These are phyloP conservation scores for Amphimallon solstitiale DNA, from an alignment of 2,888 invertebrate genomes.

Conservation along the genomic window DNA sequence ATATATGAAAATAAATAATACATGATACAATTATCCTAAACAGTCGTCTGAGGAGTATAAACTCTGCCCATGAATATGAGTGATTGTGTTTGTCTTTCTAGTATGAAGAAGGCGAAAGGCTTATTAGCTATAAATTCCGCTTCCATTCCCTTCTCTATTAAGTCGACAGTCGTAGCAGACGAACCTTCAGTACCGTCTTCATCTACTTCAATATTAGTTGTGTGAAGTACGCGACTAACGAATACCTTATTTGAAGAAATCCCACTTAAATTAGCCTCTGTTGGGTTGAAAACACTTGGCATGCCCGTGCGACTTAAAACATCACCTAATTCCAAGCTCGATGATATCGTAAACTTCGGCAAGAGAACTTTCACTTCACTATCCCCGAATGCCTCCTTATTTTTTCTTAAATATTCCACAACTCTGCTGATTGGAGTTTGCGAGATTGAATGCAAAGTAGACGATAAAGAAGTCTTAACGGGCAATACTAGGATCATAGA, in stretches of 20 bases:
- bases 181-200: conserved; percentile 79
- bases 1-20: too few relatives aligned
- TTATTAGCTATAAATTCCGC: conserved; percentile 72
- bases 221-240: conserved; percentile 74
- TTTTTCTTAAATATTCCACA: background rate
- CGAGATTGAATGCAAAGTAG: background rate
- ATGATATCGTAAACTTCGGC: background rate
- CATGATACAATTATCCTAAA: too few relatives aligned
- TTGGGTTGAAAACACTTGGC: conserved; percentile 70
- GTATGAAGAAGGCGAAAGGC: conserved; percentile 75
- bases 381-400: background rate
- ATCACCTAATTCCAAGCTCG: conserved; percentile 65
- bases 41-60: too few relatives aligned
- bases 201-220: conserved; percentile 78
- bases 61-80: conserved; percentile 71
- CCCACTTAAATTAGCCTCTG: conserved; percentile 67
- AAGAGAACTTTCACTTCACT: background rate
- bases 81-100: conserved; percentile 72
- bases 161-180: conserved; percentile 66
- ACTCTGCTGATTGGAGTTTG: background rate
- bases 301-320: conserved; percentile 72
- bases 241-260: conserved; percentile 68
- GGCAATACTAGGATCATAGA: conserved; percentile 17
- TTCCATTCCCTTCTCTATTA: conserved; percentile 66
- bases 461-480: background rate